phyloP scores from a whole-genome alignment of 1,140 invertebrate genomes.

The Chironomus tepperi region DNA sequence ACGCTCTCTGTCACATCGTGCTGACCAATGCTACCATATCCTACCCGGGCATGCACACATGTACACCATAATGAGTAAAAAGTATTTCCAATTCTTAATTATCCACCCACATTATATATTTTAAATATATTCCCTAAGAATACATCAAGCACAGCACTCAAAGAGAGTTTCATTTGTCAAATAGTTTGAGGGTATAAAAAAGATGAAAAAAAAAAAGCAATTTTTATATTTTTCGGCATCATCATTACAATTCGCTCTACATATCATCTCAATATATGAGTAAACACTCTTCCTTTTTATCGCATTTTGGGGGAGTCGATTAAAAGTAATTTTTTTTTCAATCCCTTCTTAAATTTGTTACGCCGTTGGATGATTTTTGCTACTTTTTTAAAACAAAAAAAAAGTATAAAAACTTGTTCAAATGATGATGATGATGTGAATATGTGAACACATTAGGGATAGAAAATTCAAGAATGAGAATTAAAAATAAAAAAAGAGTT shows the following conservation, averaged over 20 bases:
- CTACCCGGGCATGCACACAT: too few species aligned
- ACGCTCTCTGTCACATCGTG: too few species aligned
- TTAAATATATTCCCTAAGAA: too few species aligned
- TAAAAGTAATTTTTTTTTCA: neutral
- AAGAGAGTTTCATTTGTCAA: constrained; percentile 20
- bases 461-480: neutral
- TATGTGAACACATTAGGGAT: constrained; percentile 12
- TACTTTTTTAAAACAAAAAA: neutral
- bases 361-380: neutral
- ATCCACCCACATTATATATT: too few species aligned
- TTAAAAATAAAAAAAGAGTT: neutral
- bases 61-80: too few species aligned
- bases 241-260: neutral
- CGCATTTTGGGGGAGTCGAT: neutral
- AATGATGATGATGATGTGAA: constrained; percentile 1
- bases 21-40: too few species aligned
- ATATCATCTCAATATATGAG: too few species aligned
- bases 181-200: constrained; percentile 18
- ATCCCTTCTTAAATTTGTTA: constrained; percentile 4
- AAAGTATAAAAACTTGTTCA: too few species aligned
- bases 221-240: constrained; percentile 20
- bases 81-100: too few species aligned
- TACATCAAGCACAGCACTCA: too few species aligned
- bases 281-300: too few species aligned
- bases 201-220: constrained; percentile 6